Conservation (phyloP, 2,888 invertebrate genomes). For the Pachliopta kotzebuea region DNA sequence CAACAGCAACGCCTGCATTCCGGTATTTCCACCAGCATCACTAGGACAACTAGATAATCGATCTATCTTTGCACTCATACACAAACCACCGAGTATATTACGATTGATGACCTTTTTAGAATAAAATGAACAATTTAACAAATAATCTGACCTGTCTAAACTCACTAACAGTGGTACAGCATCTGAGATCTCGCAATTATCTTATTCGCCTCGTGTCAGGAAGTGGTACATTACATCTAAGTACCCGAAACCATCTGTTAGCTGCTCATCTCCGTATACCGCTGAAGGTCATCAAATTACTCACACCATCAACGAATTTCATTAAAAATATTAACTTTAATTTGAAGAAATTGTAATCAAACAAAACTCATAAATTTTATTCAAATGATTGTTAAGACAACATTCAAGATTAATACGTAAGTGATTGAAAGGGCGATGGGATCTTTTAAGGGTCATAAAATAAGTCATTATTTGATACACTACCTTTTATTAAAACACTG, state of each 20-base stretch:
- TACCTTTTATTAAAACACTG: too few relatives aligned
- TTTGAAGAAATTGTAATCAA: too few relatives aligned
- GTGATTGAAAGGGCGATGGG: too few relatives aligned
- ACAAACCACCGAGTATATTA: neutral
- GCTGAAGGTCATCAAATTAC: conserved; percentile 14
- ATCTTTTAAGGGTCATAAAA: too few relatives aligned
- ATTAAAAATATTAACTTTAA: too few relatives aligned
- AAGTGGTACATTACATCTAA: conserved; percentile 22
- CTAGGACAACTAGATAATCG: neutral
- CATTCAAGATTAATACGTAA: too few relatives aligned
- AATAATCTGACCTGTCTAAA: neutral
- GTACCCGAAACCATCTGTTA: conserved; percentile 11
- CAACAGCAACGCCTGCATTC: conserved; percentile 48
- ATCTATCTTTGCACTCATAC: neutral
- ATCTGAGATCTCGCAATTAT: conserved; percentile 19
- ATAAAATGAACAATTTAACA: neutral
- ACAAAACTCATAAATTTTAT: too few relatives aligned
- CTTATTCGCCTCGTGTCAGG: conserved; percentile 19
- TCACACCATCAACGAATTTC: neutral
- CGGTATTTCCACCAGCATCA: conserved; percentile 49
- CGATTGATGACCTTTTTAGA: neutral
- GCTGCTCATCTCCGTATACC: neutral
- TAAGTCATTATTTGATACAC: too few relatives aligned
- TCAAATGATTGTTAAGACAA: too few relatives aligned
- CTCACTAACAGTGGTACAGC: conserved; percentile 3